Conservation (phyloP, 1,140 invertebrate genomes). For the Phocides pigmalion region DNA sequence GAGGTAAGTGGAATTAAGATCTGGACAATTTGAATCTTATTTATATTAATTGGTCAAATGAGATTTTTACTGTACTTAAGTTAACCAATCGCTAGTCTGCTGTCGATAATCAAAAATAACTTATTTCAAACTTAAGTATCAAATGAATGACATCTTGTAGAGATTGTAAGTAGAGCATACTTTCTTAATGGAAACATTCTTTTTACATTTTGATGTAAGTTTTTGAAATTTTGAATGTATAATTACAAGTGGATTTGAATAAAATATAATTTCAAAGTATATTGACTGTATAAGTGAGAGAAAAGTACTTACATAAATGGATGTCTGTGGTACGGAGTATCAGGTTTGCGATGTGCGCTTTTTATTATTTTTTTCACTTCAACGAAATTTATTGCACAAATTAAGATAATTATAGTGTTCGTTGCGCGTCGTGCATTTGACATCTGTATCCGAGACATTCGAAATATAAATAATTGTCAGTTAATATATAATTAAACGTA, state of each 20-base stretch:
- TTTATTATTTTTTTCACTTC: conserved; percentile 12
- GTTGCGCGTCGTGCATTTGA: conserved; percentile 10
- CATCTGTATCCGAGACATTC: conserved; percentile 8
- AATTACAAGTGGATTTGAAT: neutral
- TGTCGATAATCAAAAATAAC: conserved; percentile 29
- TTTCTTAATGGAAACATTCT: neutral
- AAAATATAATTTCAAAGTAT: conserved; percentile 1
- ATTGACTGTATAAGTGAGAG: conserved; percentile 1
- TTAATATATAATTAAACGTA: conserved; percentile 4
- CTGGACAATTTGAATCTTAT: conserved; percentile 37
- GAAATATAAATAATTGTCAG: neutral
- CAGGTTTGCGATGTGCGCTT: conserved; percentile 9
- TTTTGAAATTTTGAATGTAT: conserved; percentile 2
- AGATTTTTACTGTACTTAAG: conserved; percentile 49
- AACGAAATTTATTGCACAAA: conserved; percentile 28
- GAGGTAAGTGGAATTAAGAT: conserved; percentile 20
- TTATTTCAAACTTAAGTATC: conserved; percentile 15
- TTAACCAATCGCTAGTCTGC: conserved; percentile 55
- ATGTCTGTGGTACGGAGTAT: conserved; percentile 1
- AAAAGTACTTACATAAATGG: conserved; percentile 19
- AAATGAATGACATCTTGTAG: neutral
- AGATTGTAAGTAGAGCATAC: neutral
- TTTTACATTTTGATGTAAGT: conserved; percentile 10
- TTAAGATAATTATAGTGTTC: conserved; percentile 18
- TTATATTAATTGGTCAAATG: conserved; percentile 34